Evolutionary conservation across 2,113 vertebrate genomes (phyloP).

Genomic region (Myodes glareolus): DNA sequence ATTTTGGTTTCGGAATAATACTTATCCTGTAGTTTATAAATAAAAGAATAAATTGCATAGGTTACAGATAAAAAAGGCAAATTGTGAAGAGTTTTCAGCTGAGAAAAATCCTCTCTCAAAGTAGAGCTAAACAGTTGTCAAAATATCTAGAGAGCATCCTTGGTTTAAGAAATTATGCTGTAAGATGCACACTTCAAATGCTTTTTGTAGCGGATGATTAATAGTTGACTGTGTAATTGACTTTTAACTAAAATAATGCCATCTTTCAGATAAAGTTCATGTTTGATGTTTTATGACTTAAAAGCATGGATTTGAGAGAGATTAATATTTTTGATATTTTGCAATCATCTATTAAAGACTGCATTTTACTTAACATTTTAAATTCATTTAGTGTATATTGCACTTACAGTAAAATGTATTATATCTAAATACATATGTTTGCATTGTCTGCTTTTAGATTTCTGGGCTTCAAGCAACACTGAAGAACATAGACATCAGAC

Average conservation of each 20-base stretch:
- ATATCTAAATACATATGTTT: background rate
- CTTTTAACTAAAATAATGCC: conserved; percentile 14
- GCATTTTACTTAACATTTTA: conserved; percentile 30
- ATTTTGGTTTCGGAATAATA: conserved; percentile 40
- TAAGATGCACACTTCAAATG: conserved; percentile 41
- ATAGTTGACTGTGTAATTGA: conserved; percentile 10
- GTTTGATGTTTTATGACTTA: background rate
- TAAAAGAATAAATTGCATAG: background rate
- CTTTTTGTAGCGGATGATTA: background rate
- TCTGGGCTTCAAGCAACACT: conserved; percentile 79
- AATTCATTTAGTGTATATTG: background rate
- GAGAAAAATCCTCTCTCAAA: conserved; percentile 9
- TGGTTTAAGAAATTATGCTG: background rate
- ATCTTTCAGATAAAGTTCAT: conserved; percentile 25
- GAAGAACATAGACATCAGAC: conserved; percentile 60
- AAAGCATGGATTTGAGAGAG: background rate
- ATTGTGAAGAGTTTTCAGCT: conserved; percentile 22
- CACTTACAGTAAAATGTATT: too few relatives aligned
- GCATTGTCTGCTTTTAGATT: conserved; percentile 74
- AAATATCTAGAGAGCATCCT: background rate
- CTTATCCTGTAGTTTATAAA: background rate
- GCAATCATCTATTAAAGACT: background rate
- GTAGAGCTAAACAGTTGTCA: conserved; percentile 39
- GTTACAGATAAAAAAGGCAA: background rate
- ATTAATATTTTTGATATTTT: conserved; percentile 56